Evolutionary conservation across 2,888 invertebrate genomes (phyloP).

Genomic region (Brachypterus glaber): DNA sequence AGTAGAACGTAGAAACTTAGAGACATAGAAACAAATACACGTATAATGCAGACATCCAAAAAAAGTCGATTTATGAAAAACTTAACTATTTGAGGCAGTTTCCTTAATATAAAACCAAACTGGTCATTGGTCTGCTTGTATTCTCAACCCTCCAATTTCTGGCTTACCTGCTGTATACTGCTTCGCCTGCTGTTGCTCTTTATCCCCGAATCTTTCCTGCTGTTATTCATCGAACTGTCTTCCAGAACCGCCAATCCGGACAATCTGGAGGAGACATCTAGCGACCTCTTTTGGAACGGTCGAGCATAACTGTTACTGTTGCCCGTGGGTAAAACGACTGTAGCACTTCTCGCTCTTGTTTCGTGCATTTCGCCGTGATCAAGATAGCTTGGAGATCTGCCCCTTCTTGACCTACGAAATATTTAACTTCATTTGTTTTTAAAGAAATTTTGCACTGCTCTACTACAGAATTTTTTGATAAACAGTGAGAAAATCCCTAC

Average conservation of each 20-base stretch:
- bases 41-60: too few relatives aligned
- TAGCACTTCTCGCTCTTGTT: conserved; percentile 34
- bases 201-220: conserved; percentile 82
- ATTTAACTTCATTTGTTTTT: too few relatives aligned
- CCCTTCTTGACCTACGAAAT: conserved; percentile 48
- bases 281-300: conserved; percentile 38
- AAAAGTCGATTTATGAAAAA: too few relatives aligned
- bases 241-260: conserved; percentile 39
- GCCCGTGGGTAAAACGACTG: conserved; percentile 29
- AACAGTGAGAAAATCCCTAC: too few relatives aligned
- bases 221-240: conserved; percentile 67
- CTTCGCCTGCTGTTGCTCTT: conserved; percentile 76
- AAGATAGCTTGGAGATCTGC: conserved; percentile 36
- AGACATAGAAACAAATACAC: too few relatives aligned
- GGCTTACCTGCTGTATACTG: conserved; percentile 70
- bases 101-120: too few relatives aligned
- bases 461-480: too few relatives aligned
- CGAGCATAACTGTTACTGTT: conserved; percentile 34
- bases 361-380: conserved; percentile 29
- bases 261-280: conserved; percentile 36
- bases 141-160: too few relatives aligned
- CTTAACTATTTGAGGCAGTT: too few relatives aligned
- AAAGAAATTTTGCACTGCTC: too few relatives aligned
- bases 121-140: too few relatives aligned
- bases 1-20: too few relatives aligned